Evolutionary conservation across 2,888 invertebrate species (phyloP), one percentile per base, ranked within the genome.

Genomic region (Eristalinus sepulchralis): DNA sequence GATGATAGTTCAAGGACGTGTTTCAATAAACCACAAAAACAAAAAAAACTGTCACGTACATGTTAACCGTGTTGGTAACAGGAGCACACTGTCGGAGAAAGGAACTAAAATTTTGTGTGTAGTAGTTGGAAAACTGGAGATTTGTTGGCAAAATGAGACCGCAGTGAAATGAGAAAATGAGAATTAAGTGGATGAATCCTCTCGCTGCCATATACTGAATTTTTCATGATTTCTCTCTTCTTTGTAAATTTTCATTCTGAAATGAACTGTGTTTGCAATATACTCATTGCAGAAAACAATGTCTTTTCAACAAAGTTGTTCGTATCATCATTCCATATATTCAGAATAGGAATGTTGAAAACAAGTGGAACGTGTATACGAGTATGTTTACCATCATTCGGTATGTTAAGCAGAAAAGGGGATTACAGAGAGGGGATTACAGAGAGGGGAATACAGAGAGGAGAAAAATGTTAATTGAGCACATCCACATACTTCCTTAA

Each of bases 1-100:
- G 68, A 64, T 22, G 59, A 59, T 64, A 75, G 75, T 81, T 81
- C 75, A 81, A 81, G 81, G 81, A 75, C 59, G 68, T 70, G 47
- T 75, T 81, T 64, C 24, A 71, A 53, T 55, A 64, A 36, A 59
- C 64, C 68, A 75, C 31, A 63, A 70, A 47, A 64, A 63, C 22
- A 13, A 47, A 47, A 47, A 47, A 47, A 47, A 17, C 39, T 66
- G 60, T 71, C 75, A 82, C 72, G 55, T 77, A 71, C 72, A 78
- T 77, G 67, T 63, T 72, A 63, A 73, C 77, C 77, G 71, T 62
- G 62, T 78, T 63, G 55, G 10, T 68, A 72, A 39, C 71, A 67
- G 55, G 55, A 34, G 66, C 31, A 60, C 36, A 82, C 76, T 82
- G 60, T 59, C 62, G 66, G 62, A 63, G 33, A 55, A 73, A 68